A percentile compares a stretch with the other conserved stretches of the same genome.
Evolutionary conservation across 2,113 vertebrate species (phyloP).

Genomic region (Protomyctophum bolini): DNA sequence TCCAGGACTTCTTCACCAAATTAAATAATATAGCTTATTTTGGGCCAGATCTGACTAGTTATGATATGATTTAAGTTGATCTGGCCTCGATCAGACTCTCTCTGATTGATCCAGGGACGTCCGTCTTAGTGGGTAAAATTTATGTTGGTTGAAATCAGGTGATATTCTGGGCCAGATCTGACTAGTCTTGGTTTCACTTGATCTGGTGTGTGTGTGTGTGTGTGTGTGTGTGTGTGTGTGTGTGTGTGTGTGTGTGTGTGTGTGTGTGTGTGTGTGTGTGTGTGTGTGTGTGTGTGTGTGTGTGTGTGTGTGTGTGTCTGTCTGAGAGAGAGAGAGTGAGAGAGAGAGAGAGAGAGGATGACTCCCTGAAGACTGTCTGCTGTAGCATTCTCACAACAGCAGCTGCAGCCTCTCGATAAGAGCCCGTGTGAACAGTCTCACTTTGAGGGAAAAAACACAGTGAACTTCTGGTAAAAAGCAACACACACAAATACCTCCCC

Average conservation of each 20-base stretch:
- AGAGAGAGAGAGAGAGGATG: constrained; percentile 10
- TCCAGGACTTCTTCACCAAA: no score
- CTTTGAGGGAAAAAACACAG: constrained; percentile 65
- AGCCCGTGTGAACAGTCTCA: constrained; percentile 48
- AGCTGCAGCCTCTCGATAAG: constrained; percentile 78
- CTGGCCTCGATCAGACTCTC: no score
- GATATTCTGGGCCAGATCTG: no score
- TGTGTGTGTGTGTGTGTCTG: background rate
- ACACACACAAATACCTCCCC: background rate
- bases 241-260: background rate
- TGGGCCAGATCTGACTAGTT: no score
- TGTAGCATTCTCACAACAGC: constrained; percentile 51
- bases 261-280: background rate
- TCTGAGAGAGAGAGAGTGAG: background rate
- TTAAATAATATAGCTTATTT: no score
- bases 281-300: background rate
- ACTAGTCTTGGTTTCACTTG: no score
- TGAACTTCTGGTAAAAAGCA: constrained; percentile 30
- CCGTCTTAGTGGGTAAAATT: no score
- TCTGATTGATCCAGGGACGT: no score
- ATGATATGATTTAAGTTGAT: no score
- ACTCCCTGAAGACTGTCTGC: constrained; percentile 41
- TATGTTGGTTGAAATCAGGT: no score
- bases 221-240: constrained; percentile 29
- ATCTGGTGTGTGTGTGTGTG: constrained; percentile 7